Evolutionary conservation across 2,888 invertebrate genomes (phyloP).

Genomic region (Agrenia bidenticulata): DNA sequence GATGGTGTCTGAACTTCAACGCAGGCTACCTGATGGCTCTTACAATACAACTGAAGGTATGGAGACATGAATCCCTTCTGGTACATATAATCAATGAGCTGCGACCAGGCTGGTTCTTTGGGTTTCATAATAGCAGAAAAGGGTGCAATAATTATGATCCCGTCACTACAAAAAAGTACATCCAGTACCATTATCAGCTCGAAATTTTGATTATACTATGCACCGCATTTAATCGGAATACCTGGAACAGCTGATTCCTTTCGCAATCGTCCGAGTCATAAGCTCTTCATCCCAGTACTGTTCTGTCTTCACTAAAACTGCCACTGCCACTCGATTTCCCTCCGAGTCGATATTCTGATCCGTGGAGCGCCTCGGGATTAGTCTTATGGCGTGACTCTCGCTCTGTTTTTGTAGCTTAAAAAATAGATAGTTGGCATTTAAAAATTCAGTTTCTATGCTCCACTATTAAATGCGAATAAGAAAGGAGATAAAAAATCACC

Average conservation of each 20-base stretch:
- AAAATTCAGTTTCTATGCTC: no score
- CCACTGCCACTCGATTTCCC: background rate
- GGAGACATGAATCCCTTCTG: background rate
- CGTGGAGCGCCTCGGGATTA: background rate
- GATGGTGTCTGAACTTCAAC: background rate
- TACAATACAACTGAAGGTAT: background rate
- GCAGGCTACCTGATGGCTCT: background rate
- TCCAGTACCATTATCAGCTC: no score
- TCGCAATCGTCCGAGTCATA: background rate
- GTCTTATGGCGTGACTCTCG: background rate
- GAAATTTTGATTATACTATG: background rate
- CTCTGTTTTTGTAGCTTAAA: background rate
- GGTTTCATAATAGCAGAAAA: background rate
- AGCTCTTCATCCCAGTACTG: background rate
- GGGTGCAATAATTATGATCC: constrained; percentile 5
- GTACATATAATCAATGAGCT: background rate
- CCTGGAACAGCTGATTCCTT: background rate
- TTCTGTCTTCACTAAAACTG: background rate
- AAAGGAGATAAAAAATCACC: background rate
- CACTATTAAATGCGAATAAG: no score
- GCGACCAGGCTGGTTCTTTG: background rate
- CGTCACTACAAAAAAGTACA: constrained; percentile 12
- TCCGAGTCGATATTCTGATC: background rate
- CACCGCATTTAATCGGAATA: background rate
- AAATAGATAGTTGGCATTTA: no score